Base-by-base conservation (phyloP, 2,888 invertebrate genomes). In the Meiosimyza decipiens region DNA sequence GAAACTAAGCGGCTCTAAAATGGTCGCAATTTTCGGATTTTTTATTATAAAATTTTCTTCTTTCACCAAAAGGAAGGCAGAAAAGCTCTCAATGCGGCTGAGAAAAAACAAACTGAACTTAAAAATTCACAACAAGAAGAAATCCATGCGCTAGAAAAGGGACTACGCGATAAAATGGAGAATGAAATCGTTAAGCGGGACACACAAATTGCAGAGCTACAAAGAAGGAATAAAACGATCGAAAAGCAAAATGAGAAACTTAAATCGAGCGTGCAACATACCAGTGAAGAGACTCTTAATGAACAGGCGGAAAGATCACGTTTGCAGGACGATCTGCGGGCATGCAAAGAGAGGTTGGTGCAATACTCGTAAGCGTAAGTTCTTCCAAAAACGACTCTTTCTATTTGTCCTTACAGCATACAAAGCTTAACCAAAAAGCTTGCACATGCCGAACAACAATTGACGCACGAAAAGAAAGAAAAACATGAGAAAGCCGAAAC, bases 201-300 rank as follows among this genome's bases (percentile, higher is more conserved):
- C 16, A 55, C 60, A 1, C 69, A 74, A 28, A 75, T 77, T 1
- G 74, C 74, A 13, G 77, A 78, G 75, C 57, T 77, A 40, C 70
- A 75, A 50, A 76, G 74, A 6, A 77, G 76, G 63, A 18, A 73
- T 3, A 73, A 73, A 60, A 55, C 11, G 16, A 16, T 73, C 13
- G 76, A 78, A 66, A 77, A 78, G 40, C 74, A 75, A 59, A 72
- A 69, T 54, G 74, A 73, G 2, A 73, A 73, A 22, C 66, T 77
- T 47, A 75, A 71, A 49, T n/a, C 62, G 9, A 70, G 60, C 7
- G 47, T 73, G 12, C 74, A 77, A 55, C 59, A 64, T 16, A 70
- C 50, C 33, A 76, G 74, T 11, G 73, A 77, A 9, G 73, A 77
- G 13, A 33, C 15, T 4, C 60, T 55, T n/a, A 68, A 60, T 28